Evolutionary conservation across 92 coral and sea anemone species (phyloP).

Genomic region (Scolanthus callimorphus): DNA sequence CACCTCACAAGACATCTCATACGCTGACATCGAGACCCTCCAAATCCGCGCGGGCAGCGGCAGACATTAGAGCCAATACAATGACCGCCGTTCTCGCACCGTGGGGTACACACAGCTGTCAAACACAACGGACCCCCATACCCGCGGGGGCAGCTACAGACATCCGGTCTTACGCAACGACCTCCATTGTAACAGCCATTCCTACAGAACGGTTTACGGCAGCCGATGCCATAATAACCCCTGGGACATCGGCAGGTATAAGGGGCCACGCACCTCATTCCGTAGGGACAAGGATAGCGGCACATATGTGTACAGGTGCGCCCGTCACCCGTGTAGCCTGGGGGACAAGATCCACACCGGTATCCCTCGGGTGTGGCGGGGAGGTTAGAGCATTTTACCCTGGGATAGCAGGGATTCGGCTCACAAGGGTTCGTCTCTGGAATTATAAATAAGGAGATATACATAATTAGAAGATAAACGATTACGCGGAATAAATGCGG

Average conservation of each 20-base stretch:
- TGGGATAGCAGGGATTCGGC: constrained; percentile 51
- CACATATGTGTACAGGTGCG: constrained; percentile 24
- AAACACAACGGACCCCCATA: constrained; percentile 68
- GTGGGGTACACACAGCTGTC: constrained; percentile 44
- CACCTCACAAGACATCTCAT: constrained; percentile 66
- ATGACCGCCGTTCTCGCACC: constrained; percentile 67
- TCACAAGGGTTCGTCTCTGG: constrained; percentile 46
- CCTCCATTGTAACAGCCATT: constrained; percentile 84
- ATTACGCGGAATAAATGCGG: too few relatives aligned
- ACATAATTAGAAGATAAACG: not conserved
- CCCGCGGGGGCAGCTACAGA: constrained; percentile 67
- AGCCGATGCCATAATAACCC: constrained; percentile 78
- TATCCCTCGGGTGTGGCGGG: constrained; percentile 14
- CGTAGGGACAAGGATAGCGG: constrained; percentile 62
- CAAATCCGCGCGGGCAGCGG: constrained; percentile 72
- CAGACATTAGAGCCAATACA: constrained; percentile 76
- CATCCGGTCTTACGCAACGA: constrained; percentile 58
- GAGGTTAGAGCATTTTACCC: constrained; percentile 37
- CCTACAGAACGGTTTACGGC: constrained; percentile 68
- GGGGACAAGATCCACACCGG: constrained; percentile 74
- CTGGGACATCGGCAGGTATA: constrained; percentile 68
- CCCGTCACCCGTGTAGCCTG: constrained; percentile 77
- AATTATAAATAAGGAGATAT: not conserved
- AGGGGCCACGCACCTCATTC: constrained; percentile 72
- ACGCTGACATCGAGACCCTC: constrained; percentile 65